Percentiles rank a stretch among this genome's conserved stretches.
These are phyloP conservation scores for Phylloscopus trochilus DNA, from an alignment of 2,113 vertebrate genomes.

Conservation along the genomic window DNA sequence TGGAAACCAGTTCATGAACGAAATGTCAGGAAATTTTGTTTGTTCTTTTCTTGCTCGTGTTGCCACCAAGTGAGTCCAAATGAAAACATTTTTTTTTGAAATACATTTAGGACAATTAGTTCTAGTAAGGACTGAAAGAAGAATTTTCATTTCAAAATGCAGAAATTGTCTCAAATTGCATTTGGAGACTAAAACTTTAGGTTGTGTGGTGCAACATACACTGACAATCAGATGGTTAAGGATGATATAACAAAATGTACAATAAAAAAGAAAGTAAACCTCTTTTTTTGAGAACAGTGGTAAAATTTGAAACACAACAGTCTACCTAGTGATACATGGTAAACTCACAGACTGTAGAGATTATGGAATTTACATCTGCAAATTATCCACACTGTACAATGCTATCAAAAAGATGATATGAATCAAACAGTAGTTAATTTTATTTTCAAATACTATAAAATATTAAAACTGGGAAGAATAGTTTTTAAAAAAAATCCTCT, in stretches of 20 bases:
- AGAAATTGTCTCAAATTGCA: neutral
- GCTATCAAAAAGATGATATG: neutral
- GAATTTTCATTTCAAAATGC: neutral
- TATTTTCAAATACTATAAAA: neutral
- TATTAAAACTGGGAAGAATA: neutral
- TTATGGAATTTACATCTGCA: neutral
- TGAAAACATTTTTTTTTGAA: neutral
- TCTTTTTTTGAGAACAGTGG: neutral
- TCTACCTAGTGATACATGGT: neutral
- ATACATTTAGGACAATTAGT: neutral
- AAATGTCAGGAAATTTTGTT: neutral
- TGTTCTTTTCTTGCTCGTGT: neutral
- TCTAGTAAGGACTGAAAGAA: neutral
- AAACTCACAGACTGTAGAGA: neutral
- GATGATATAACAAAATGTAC: neutral
- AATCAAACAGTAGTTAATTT: neutral
- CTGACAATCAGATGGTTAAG: neutral
- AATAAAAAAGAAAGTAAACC: neutral
- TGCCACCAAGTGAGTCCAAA: neutral
- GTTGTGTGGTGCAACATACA: neutral
- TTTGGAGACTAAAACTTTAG: neutral
- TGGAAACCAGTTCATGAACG: neutral
- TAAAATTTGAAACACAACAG: neutral
- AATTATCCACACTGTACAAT: neutral
- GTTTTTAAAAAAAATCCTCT: neutral